Percentiles rank a stretch among this genome's conserved stretches.
These are phyloP conservation scores for Cheilosia impressa DNA, from an alignment of 2,888 invertebrate genomes.

Conservation along the genomic window DNA sequence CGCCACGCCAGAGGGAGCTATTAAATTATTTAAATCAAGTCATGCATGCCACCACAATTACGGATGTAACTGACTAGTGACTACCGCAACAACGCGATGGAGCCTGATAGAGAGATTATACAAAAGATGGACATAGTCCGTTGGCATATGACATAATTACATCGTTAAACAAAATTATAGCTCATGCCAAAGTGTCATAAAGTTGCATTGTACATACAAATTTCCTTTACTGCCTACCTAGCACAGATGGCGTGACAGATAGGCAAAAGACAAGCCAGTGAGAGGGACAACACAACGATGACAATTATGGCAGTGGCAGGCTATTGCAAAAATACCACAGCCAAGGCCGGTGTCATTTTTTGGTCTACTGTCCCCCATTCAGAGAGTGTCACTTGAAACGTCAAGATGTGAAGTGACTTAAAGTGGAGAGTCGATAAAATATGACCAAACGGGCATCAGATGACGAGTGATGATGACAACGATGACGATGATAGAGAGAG, in stretches of 20 bases:
- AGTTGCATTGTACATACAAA: conserved; percentile 37
- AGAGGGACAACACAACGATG: conserved; percentile 10
- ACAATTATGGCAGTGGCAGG: conserved; percentile 11
- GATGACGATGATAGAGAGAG: conserved; percentile 53
- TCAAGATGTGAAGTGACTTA: conserved; percentile 50
- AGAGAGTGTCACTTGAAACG: conserved; percentile 60
- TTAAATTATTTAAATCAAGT: conserved; percentile 71
- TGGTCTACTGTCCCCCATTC: conserved; percentile 11
- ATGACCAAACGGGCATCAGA: conserved; percentile 53
- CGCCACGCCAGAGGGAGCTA: conserved; percentile 55
- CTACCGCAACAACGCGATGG: conserved; percentile 18
- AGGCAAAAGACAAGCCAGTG: not conserved
- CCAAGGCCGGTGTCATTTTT: conserved; percentile 12
- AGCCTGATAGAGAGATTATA: not conserved
- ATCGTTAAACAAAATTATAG: conserved; percentile 62
- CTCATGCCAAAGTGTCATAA: conserved; percentile 71
- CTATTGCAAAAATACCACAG: conserved; percentile 1
- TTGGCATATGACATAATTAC: conserved; percentile 54
- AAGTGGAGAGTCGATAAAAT: conserved; percentile 63
- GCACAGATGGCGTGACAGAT: conserved; percentile 69
- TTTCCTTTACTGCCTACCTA: conserved; percentile 29
- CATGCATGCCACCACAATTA: conserved; percentile 34
- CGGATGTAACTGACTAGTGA: not conserved
- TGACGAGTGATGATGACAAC: conserved; percentile 56
- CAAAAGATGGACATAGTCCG: conserved; percentile 31